Base-by-base conservation (phyloP, 2,113 vertebrate genomes). In the Rafetus swinhoei region DNA sequence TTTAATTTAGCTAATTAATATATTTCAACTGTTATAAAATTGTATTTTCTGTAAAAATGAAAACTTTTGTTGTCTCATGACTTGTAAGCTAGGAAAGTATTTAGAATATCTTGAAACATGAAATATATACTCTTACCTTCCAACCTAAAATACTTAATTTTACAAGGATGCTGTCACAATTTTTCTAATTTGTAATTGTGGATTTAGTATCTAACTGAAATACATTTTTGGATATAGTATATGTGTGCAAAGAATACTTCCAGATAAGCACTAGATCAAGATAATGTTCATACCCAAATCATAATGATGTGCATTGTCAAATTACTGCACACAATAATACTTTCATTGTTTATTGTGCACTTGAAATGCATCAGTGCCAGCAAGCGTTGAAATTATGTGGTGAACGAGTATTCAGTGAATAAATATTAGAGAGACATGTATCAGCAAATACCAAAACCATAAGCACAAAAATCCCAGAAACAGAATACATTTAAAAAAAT, bases 371-470 rank as follows among this genome's bases (percentile, higher is more conserved):
- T 85, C 87, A 88, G 57, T 79, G 91, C 84, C 85, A 94, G 76
- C 10, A 56, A 79, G 79, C 55, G 53, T 84, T 91, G 85, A 62
- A 93, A 81, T 82, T 54, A 88, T 79, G 79, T 89, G 88, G 32
- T 79, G 90, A 96, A 95, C 93, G 91, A 19, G 81, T 69, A 88
- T 79, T 77, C 65, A 88, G 12, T 19, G 25, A 96, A 94, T 93
- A 79, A 97, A 94, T 27, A 90, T 79, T 88, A 80, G 93, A 59
- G 79, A 90, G 59, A 92, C 74, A 27, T 4, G 11, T 84, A 87
- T 84, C 79, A 95, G 80, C 57, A 91, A 95, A 95, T 35, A 85
- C 54, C 86, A 94, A 92, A 94, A 88, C n/a, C 25, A 94, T 11
- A 18, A 90, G 54, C 50, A 96, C 83, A 93, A 94, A 95, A 96